Evolutionary conservation across 2,888 invertebrate genomes (phyloP), one percentile per base, ranked within the genome.

Genomic region (Morinoia aosen): DNA sequence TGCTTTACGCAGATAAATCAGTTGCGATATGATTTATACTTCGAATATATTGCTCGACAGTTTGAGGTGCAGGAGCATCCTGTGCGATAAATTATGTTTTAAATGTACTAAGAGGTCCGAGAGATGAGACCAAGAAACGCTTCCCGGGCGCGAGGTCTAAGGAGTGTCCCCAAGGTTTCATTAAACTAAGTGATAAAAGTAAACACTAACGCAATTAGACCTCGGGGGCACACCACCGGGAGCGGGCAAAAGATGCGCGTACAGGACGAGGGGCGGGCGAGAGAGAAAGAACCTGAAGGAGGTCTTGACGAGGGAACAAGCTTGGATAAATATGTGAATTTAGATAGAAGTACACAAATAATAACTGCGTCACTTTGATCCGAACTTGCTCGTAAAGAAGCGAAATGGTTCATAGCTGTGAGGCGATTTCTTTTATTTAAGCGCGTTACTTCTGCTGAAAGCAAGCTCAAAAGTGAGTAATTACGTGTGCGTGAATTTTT

Each of bases 111-210:
- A 76, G 76, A 76, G 76, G 76, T 33, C 25, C 16, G 25, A 2
- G 33, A 16, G 25, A 76, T 2, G 76, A 76, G 33, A 76, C 76
- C 33, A 76, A 76, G 76, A 76, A 76, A 76, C 25, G 76, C 76
- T 25, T 33, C 19, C 76, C 2, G 76, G 76, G 25, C 76, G 76
- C 33, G 19, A 7, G 76, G 76, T 76, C 76, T 90, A 90, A 90
- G 90, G 90, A 90, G 90, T 90, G 93, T 93, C 93, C 57, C 93
- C 93, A 93, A 93, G 93, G 57, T 57, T 93, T 93, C 93, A 93
- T 93, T 93, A 93, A 33, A 93, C 93, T 93, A 93, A 93, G 93
- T 93, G 93, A 93, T 93, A 93, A 93, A 90, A 93, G 93, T 57
- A 58, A 57, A 93, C n/a, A 57, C 57, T 93, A 93, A 93, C 93